Conservation (phyloP, 2,113 vertebrate genomes). For the Neoarius graeffei region DNA sequence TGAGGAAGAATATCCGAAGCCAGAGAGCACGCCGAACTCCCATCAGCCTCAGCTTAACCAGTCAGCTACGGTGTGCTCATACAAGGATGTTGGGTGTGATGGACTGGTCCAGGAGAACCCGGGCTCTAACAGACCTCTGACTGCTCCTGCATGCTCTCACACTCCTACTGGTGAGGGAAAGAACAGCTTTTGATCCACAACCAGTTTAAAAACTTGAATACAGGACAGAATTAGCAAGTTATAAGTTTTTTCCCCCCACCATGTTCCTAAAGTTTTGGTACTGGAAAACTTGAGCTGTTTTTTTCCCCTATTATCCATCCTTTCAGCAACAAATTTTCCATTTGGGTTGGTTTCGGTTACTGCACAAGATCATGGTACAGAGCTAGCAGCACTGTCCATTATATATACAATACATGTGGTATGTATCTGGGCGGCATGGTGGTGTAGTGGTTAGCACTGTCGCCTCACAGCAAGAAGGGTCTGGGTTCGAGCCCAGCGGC, state of each 20-base stretch:
- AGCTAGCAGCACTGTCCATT: not conserved
- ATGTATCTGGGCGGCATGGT: not conserved
- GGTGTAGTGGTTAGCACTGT: no score
- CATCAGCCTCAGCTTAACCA: not conserved
- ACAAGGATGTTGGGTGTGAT: not conserved
- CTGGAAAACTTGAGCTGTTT: no score
- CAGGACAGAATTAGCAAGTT: not conserved
- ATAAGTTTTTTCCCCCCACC: not conserved
- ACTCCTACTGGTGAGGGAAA: constrained; percentile 30
- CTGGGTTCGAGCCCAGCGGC: no score
- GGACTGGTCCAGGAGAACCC: not conserved
- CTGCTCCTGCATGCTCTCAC: not conserved
- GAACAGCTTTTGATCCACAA: not conserved
- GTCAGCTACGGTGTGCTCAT: not conserved
- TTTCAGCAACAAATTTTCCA: not conserved
- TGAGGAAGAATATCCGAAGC: constrained; percentile 67
- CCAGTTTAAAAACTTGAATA: not conserved
- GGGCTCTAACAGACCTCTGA: not conserved
- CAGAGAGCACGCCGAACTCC: not conserved
- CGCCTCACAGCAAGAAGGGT: no score
- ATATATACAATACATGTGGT: not conserved
- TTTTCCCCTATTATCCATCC: not conserved
- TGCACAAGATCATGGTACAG: not conserved
- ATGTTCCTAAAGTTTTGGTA: not conserved
- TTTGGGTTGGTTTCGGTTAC: not conserved